Base-by-base conservation (phyloP, 2,888 invertebrate genomes). In the Chesias legatella region DNA sequence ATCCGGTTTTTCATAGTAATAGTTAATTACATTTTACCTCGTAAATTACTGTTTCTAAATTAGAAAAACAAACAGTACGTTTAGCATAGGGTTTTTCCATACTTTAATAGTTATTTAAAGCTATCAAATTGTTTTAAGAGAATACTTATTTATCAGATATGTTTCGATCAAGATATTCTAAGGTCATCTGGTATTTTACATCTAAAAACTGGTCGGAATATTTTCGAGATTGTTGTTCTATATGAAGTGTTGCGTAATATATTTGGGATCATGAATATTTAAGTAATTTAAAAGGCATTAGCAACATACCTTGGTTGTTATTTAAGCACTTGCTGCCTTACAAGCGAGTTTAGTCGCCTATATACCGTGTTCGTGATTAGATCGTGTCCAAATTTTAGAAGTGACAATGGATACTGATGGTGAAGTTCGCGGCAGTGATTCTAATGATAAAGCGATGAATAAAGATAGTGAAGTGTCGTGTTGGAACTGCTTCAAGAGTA, bases 401-500 rank as follows among this genome's bases (percentile, higher is more conserved):
- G 33, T 13, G 43, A 47, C 37, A 45, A 67, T 65, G 63, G 49
- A 39, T 23, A 46, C 54, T 36, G 56, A 47, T 42, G 47, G 48
- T 56, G 53, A 40, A 44, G 11, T 11, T 9, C 10, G 10, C 28
- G 32, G 10, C 36, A 58, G 50, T 63, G 59, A 57, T 48, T 41
- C 46, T 35, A 56, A 55, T 43, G 53, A 55, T 33, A 43, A 51
- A 53, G 55, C 50, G 27, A 63, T 52, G 32, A 53, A 42, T 37
- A 57, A 51, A 28, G 61, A 60, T 24, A 61, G 44, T 29, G 79
- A 78, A 37, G 59, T 72, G 41, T 73, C 75, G 26, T 84, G 85
- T 51, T 84, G 82, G 81, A 82, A 82, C 61, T 85, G 85, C 66
- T 73, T 84, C 35, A 58, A 60, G 17, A 55, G 60, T 5, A 72